phyloP scores from a whole-genome alignment of 2,797 vertebrate genomes.

The Esox masquinongy region DNA sequence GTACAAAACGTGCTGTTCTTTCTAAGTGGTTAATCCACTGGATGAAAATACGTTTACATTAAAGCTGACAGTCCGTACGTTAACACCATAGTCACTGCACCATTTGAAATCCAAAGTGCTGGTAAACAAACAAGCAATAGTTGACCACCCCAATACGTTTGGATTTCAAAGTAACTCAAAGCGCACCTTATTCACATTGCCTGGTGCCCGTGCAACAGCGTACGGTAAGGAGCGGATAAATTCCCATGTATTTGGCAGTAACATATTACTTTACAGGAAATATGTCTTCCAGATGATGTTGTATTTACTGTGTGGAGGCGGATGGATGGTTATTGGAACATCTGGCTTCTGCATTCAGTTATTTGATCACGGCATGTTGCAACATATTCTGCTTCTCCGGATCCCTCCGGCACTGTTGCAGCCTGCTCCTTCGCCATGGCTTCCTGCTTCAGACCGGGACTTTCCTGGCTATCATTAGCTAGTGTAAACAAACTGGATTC shows the following conservation, averaged over 20 bases:
- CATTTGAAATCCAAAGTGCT: too few species aligned
- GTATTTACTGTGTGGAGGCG: constrained; percentile 26
- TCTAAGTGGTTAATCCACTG: too few species aligned
- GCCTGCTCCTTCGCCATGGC: constrained; percentile 27
- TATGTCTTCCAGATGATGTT: constrained; percentile 27
- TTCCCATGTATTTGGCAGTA: background rate
- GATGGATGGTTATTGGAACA: constrained; percentile 35
- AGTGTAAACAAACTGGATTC: background rate
- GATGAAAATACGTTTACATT: too few species aligned
- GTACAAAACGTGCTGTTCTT: too few species aligned
- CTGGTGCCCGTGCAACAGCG: background rate
- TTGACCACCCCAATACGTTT: too few species aligned
- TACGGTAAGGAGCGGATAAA: background rate
- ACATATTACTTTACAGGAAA: constrained; percentile 25
- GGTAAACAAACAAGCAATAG: too few species aligned
- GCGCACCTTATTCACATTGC: background rate
- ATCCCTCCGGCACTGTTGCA: constrained; percentile 9
- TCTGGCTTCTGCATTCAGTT: constrained; percentile 31
- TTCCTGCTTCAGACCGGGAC: constrained; percentile 55
- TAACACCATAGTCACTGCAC: too few species aligned
- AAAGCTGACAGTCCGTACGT: too few species aligned
- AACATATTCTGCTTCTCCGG: constrained; percentile 29
- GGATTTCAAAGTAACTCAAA: background rate
- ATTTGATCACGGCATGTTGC: constrained; percentile 26
- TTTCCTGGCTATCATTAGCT: constrained; percentile 52